Evolutionary conservation across 2,113 vertebrate genomes (phyloP), one percentile per base, ranked within the genome.

Genomic region (Aix galericulata): DNA sequence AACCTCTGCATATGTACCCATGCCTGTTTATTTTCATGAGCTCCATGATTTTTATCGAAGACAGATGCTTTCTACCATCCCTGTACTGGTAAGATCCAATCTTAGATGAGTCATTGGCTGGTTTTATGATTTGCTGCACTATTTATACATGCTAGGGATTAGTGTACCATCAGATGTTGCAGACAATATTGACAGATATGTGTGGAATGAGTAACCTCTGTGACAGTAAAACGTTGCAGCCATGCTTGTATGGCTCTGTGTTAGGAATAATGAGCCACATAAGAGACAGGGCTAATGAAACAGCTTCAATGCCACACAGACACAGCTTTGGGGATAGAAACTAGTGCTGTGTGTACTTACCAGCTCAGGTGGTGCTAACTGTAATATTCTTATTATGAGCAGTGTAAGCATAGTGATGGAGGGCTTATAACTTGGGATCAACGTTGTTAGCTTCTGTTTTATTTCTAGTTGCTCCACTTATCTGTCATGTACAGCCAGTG

Each of bases 401-500:
- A 75, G 34, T 5, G 1, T 27, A 44, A n/a, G 50, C 26, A 55
- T 36, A 23, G 26, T 29, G 55, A n/a, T 68, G 40, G 34, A 55
- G 60, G 53, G 10, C 53, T 62, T 56, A 13, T 38, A 85, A 48
- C 38, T 48, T 53, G 25, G 17, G 25, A 60, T 66, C 29, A 66
- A 44, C 27, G 34, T 6, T 53, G 17, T 38, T 81, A 53, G 36
- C 44, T 88, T 50, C 48, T 44, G 68, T 69, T n/a, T 74, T 29
- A 6, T 64, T 63, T 85, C 32, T 58, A 3, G 5, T 64, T 58
- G 20, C 68, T 85, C 81, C 50, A 58, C 1, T 73, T 73, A 23
- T 13, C 32, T 38, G 34, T 31, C 0, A 0, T 21, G n/a, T 50
- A 55, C 32, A 69, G 0, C 17, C 26, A 58, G 58, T 20, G n/a